These are phyloP conservation scores for Antennarius striatus DNA, from an alignment of 2,113 vertebrate genomes.

Conservation along the genomic window DNA sequence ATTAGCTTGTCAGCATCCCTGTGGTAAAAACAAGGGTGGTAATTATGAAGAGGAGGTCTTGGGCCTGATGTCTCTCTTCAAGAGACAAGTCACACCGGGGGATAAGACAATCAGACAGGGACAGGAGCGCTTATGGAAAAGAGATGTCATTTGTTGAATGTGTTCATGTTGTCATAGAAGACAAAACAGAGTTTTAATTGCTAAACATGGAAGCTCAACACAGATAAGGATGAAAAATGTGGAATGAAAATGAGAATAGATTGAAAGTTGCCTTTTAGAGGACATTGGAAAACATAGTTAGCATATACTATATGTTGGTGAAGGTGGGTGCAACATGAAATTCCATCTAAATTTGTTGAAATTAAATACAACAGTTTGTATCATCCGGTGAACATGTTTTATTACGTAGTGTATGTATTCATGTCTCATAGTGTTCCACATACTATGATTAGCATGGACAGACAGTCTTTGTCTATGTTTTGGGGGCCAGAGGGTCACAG, in stretches of 20 bases:
- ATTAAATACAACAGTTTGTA: no score
- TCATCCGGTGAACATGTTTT: no score
- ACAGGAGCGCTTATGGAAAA: conserved; percentile 41
- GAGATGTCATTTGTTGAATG: conserved; percentile 58
- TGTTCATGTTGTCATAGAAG: conserved; percentile 57
- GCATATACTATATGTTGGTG: no score
- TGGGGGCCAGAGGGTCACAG: conserved; percentile 47
- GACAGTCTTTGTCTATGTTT: conserved; percentile 28
- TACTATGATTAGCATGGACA: conserved; percentile 14
- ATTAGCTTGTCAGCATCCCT: conserved; percentile 75
- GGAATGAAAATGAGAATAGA: conserved; percentile 7
- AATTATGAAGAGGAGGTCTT: conserved; percentile 72
- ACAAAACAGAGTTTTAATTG: conserved; percentile 67
- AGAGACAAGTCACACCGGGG: conserved; percentile 69
- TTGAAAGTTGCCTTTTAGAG: conserved; percentile 17
- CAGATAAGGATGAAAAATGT: neutral
- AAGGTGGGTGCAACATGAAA: no score
- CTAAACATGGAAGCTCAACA: conserved; percentile 41
- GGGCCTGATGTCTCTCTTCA: conserved; percentile 61
- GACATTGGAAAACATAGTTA: no score
- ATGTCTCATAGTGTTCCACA: conserved; percentile 18
- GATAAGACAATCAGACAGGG: conserved; percentile 60
- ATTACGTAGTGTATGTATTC: neutral
- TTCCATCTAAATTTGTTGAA: no score
- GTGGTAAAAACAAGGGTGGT: conserved; percentile 70